These are phyloP conservation scores for Lophius piscatorius DNA, from an alignment of 2,113 vertebrate species.

Conservation along the genomic window DNA sequence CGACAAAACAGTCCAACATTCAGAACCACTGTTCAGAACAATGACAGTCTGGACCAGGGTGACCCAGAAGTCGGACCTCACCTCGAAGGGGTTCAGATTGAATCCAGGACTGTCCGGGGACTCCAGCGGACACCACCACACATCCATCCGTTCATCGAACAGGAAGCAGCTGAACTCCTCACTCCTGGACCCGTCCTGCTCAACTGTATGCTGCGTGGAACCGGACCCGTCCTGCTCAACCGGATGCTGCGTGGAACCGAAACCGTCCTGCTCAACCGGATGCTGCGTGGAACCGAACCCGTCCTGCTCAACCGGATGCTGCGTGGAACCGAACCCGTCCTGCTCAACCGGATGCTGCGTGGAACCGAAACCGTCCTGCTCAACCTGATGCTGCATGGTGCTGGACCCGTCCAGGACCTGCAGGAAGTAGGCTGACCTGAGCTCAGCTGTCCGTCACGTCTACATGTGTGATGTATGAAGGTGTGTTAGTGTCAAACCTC, in stretches of 20 bases:
- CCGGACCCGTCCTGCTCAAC: too few species aligned
- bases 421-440: slow-evolving; percentile 5
- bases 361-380: background rate
- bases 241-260: too few species aligned
- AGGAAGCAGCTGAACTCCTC: slow-evolving; percentile 82
- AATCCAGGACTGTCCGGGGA: slow-evolving; percentile 4
- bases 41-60: background rate
- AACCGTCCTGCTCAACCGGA: too few species aligned
- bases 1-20: background rate
- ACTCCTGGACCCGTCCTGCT: too few species aligned
- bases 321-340: too few species aligned
- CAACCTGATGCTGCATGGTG: too few species aligned
- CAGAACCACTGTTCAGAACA: too few species aligned
- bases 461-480: background rate
- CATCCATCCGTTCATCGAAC: slow-evolving; percentile 73
- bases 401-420: slow-evolving; percentile 64
- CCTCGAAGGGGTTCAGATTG: slow-evolving; percentile 37
- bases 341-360: too few species aligned
- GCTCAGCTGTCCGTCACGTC: background rate
- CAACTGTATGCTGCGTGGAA: too few species aligned
- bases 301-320: too few species aligned
- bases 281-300: too few species aligned
- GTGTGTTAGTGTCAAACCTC: slow-evolving; percentile 27
- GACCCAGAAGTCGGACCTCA: background rate
- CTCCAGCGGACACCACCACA: slow-evolving; percentile 38